Percentiles rank a stretch among this genome's conserved stretches.
Conservation (phyloP, 2,113 vertebrate species). For the Sarotherodon lohbergeri region DNA sequence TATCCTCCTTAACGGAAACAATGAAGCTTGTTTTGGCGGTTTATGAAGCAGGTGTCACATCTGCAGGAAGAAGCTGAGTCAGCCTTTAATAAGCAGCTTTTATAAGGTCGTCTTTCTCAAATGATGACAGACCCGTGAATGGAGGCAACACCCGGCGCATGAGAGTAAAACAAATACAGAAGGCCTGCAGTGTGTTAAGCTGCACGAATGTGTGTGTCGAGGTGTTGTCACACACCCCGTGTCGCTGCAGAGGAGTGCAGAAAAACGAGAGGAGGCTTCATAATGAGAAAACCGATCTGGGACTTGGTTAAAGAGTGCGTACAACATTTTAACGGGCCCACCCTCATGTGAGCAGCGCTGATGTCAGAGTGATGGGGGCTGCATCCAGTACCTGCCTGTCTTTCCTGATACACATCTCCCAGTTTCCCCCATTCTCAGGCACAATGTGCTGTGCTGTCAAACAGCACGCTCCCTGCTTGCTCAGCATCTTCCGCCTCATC, state of each 20-base stretch:
- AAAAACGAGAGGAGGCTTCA: not conserved
- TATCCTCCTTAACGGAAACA: conserved; percentile 46
- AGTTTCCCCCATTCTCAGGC: not conserved
- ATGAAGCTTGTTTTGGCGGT: conserved; percentile 44
- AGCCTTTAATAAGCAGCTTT: conserved; percentile 48
- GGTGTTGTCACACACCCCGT: not conserved
- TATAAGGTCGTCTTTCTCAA: conserved; percentile 5
- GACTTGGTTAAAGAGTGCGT: not conserved
- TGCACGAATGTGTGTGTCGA: not conserved
- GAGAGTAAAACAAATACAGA: not conserved
- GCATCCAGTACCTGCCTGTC: conserved; percentile 5
- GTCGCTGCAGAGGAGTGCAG: not conserved
- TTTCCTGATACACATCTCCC: not conserved
- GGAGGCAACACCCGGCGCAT: not conserved
- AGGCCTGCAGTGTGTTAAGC: not conserved
- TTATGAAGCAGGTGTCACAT: conserved; percentile 65
- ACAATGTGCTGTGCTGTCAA: conserved; percentile 29
- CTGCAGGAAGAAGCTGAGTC: conserved; percentile 59
- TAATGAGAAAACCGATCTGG: not conserved
- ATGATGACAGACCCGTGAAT: conserved; percentile 22
- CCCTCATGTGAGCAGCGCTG: not conserved
- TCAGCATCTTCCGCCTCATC: conserved; percentile 27
- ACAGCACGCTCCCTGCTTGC: conserved; percentile 11
- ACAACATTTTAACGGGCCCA: not conserved
- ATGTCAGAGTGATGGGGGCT: not conserved